Evolutionary conservation across 2,113 vertebrate genomes (phyloP).

Genomic region (Natator depressus): DNA sequence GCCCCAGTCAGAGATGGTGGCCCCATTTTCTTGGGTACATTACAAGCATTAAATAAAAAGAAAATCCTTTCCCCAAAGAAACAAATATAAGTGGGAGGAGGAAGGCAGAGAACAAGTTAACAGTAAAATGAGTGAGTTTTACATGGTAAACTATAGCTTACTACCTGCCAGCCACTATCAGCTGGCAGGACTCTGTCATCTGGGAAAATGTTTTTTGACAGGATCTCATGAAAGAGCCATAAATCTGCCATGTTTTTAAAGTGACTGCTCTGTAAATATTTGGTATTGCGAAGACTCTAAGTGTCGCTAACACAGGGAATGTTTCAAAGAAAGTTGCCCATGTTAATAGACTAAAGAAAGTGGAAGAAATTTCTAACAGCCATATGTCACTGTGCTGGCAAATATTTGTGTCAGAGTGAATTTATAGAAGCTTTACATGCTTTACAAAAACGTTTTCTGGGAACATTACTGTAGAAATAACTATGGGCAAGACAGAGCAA

Average conservation of each 20-base stretch:
- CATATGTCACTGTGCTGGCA: neutral
- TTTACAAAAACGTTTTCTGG: neutral
- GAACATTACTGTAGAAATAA: neutral
- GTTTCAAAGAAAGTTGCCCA: neutral
- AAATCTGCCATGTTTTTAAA: neutral
- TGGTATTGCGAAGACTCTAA: neutral
- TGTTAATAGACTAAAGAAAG: neutral
- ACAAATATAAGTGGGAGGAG: neutral
- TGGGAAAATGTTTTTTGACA: neutral
- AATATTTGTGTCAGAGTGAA: neutral
- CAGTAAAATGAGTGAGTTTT: slow-evolving; percentile 9
- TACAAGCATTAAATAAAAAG: slow-evolving; percentile 14
- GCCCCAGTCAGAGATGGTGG: accelerated
- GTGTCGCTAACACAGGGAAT: neutral
- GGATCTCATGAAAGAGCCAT: neutral
- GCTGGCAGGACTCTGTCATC: neutral
- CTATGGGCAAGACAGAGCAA: neutral
- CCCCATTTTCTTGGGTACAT: neutral
- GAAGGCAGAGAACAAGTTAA: neutral
- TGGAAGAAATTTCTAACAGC: neutral
- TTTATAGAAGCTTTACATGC: neutral
- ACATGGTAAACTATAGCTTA: slow-evolving; percentile 21
- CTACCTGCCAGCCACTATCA: neutral
- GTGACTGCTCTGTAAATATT: neutral
- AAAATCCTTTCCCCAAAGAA: slow-evolving; percentile 32